A percentile compares a stretch with the other conserved stretches of the same genome.
Evolutionary conservation across 2,113 vertebrate genomes (phyloP).

Genomic region (Paraplagusia blochii): DNA sequence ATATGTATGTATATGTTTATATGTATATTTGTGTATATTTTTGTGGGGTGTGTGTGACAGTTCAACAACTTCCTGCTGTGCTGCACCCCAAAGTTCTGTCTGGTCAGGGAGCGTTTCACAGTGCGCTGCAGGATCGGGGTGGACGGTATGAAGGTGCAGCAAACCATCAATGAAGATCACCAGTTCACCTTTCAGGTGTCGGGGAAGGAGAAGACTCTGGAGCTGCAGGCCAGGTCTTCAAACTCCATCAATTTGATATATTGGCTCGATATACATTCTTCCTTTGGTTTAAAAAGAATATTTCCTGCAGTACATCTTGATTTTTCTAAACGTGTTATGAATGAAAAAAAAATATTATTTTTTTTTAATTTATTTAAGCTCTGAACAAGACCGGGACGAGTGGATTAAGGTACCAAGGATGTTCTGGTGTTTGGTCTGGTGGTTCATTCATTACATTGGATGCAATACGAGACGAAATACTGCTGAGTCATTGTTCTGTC

Average conservation of each 20-base stretch:
- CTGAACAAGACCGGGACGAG: conserved; percentile 86
- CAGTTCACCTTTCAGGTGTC: conserved; percentile 91
- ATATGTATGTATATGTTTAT: background rate
- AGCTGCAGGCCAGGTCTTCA: conserved; percentile 87
- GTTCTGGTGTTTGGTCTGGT: background rate
- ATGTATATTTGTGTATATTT: too few relatives aligned
- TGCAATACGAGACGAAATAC: too few relatives aligned
- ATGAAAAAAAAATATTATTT: too few relatives aligned
- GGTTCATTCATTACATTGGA: background rate
- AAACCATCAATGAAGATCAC: conserved; percentile 88
- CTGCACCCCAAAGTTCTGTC: conserved; percentile 91
- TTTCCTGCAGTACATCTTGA: background rate
- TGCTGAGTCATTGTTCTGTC: background rate
- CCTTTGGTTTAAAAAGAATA: too few relatives aligned
- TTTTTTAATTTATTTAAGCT: conserved; percentile 73
- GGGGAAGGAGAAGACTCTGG: conserved; percentile 88
- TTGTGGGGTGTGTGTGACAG: too few relatives aligned
- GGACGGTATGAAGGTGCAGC: conserved; percentile 88
- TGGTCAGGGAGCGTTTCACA: conserved; percentile 86
- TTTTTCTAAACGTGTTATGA: background rate
- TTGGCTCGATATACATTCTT: too few relatives aligned
- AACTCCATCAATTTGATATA: background rate
- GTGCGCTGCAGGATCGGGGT: conserved; percentile 87
- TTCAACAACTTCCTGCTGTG: conserved; percentile 96
- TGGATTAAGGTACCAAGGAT: conserved; percentile 86